Evolutionary conservation across 2,113 vertebrate genomes (phyloP), one percentile per base, ranked within the genome.

Genomic region (Equus przewalskii): DNA sequence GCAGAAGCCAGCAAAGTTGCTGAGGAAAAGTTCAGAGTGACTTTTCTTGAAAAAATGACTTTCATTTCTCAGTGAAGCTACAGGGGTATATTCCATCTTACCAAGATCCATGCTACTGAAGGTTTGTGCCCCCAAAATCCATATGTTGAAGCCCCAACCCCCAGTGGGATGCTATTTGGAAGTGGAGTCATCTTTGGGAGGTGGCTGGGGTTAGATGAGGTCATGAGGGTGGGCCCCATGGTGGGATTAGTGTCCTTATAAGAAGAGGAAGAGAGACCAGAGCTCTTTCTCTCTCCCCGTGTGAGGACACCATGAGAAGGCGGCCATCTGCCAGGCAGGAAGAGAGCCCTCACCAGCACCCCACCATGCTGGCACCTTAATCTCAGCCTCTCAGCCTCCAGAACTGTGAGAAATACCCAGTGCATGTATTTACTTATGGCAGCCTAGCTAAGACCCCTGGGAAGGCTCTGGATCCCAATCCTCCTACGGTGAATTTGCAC

Each of bases 251-350:
- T 9, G 69, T 28, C 58, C 75, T 41, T 21, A n/a, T 4, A 21
- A 7, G 46, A 5, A 87, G 16, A 60, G 70, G 54, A 10, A 67
- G n/a, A 67, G 70, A 72, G 7, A 9, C 75, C 26, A 16, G 4
- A 41, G 1, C 15, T 19, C 12, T 7, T 11, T 10, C 41, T 62
- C 16, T 15, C 2, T 24, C n/a, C 24, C 24, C 64, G 16, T 0
- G 0, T 22, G 21, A 69, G 16, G 28, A 33, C 30, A 21, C 22
- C 5, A 46, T 0, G 46, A 21, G 49, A 54, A n/a, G n/a, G 8
- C 4, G 7, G 70, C 11, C 24, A 9, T 18, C 56, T 62, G 44
- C 60, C 28, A 13, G 21, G 3, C 80, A 58, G 19, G 54, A 4
- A 41, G 36, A 28, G 13, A 6, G 12, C 12, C 46, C 6, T 86